Evolutionary conservation across 2,113 vertebrate genomes (phyloP).

Genomic region (Picathartes gymnocephalus): DNA sequence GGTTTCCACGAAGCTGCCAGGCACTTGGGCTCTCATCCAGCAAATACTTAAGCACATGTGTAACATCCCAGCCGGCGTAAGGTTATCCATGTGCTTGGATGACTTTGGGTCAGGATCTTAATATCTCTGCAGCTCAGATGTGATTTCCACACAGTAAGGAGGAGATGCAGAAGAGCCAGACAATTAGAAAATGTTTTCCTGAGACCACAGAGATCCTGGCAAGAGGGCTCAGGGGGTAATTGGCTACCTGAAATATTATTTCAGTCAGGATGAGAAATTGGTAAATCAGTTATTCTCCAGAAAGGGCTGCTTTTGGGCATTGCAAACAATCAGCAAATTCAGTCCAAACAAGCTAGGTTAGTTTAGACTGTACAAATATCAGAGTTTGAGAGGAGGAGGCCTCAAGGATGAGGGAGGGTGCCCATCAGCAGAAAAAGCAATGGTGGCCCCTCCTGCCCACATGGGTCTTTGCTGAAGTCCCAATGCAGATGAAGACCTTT

Average conservation of each 20-base stretch:
- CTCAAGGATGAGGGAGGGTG: not conserved
- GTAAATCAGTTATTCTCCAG: not conserved
- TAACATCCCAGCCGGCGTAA: not conserved
- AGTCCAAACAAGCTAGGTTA: not conserved
- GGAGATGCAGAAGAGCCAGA: not conserved
- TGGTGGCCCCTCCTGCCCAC: not conserved
- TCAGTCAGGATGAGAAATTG: fast-evolving
- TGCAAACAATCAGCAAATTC: not conserved
- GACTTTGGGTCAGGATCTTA: constrained; percentile 19
- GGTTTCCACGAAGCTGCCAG: constrained; percentile 13
- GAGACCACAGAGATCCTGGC: not conserved
- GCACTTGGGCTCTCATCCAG: constrained; percentile 21
- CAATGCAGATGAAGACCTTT: not conserved
- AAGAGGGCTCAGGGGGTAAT: not conserved
- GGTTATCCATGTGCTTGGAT: constrained; percentile 45
- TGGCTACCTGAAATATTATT: not conserved
- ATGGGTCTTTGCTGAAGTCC: not conserved
- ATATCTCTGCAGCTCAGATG: not conserved
- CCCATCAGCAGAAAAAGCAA: not conserved
- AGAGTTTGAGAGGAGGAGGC: not conserved
- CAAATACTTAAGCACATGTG: constrained; percentile 44
- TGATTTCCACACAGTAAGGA: not conserved
- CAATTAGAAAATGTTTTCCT: not conserved
- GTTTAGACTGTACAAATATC: not conserved
- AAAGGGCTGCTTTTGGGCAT: not conserved